phyloP scores from a whole-genome alignment of 2,888 invertebrate species.

The Epicampocera succincta region DNA sequence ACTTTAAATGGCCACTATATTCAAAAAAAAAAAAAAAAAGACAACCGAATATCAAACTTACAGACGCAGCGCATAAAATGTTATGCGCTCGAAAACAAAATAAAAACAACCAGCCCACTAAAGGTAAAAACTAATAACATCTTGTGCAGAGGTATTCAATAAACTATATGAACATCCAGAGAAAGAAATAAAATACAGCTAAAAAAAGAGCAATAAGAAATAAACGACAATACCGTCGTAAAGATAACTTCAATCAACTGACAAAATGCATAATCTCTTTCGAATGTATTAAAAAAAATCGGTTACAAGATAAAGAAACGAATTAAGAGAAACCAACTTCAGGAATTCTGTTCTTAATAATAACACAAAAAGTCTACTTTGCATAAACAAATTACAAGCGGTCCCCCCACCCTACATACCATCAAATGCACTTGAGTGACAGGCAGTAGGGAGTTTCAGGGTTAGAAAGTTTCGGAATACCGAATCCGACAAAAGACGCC shows the following conservation, averaged over 20 bases:
- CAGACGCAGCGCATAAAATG: constrained; percentile 34
- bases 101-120: constrained; percentile 40
- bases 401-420: too few relatives aligned
- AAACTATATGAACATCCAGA: constrained; percentile 20
- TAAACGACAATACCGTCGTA: constrained; percentile 72
- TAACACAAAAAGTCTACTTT: background rate
- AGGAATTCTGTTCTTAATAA: constrained; percentile 10
- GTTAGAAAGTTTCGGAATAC: too few relatives aligned
- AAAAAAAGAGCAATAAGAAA: constrained; percentile 21
- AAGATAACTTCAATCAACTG: constrained; percentile 79
- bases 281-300: constrained; percentile 75
- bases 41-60: constrained; percentile 36
- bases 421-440: too few relatives aligned
- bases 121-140: constrained; percentile 49
- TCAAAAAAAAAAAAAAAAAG: constrained; percentile 19
- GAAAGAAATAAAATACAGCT: constrained; percentile 17
- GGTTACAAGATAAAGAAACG: constrained; percentile 76
- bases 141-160: constrained; percentile 57
- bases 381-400: too few relatives aligned
- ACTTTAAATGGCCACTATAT: constrained; percentile 69
- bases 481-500: too few relatives aligned
- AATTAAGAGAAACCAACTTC: constrained; percentile 43
- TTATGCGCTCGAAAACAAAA: constrained; percentile 50
- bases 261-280: constrained; percentile 79
- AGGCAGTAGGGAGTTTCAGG: too few relatives aligned